Base-by-base conservation (phyloP, 2,113 vertebrate species). In the Carassius auratus region DNA sequence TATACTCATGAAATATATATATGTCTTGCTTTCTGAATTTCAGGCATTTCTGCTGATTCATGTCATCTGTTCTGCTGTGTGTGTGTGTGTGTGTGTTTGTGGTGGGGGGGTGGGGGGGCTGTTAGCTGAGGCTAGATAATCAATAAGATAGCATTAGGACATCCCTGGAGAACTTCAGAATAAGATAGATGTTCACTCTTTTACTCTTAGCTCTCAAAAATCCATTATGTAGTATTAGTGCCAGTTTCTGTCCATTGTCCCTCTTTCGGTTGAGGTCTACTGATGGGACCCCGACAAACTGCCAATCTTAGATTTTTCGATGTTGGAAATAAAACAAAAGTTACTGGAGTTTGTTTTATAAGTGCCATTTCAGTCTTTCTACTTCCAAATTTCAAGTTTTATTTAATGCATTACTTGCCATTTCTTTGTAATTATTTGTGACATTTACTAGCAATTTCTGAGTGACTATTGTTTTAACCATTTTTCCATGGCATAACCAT, bases 71-170 rank as follows among this genome's bases (percentile, higher is more conserved):
- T n/a, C 57, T 61, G 57, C 57, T 61, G 30, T 69, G 66, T 36
- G 30, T 68, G 30, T 33, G 64, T 19, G 68, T 0, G 30, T 68
- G 30, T 33, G 64, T 19, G 68, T 0, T 69, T 26, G 26, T 26
- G 26, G 26, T 26, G 30, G 30, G 30, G 30, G 30, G 30, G 30
- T 1, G 30, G 30, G 30, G 30, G 26, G 26, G 26, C 26, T 26
- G 30, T 21, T 71, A 71, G 33, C 12, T 42, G 36, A 61, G 68
- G 81, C 81, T 23, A 83, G 68, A 74, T 59, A 83, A 83, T 83
- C 81, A 83, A 83, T 74, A 83, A 83, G 33, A 33, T 15, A 75
- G 73, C 73, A 75, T 75, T 75, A 75, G 73, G n/a, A 75, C 13
- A 50, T 50, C 73, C n/a, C 73, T 50, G 73, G n/a, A 75, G 42